Evolutionary conservation across 1,140 invertebrate genomes (phyloP).

Genomic region (Pararge aegeria): DNA sequence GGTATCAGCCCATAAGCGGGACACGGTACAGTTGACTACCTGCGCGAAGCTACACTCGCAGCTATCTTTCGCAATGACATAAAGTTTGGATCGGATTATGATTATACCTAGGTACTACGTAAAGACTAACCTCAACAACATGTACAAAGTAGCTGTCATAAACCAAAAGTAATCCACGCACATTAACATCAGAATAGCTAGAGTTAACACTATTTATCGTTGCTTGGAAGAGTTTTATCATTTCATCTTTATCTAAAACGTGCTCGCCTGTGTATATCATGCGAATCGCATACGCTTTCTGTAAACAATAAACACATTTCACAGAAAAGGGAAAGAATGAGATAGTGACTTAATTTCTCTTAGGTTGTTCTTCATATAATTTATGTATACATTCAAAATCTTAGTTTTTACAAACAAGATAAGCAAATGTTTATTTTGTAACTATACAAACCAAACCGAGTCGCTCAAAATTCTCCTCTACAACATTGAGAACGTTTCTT

Average conservation of each 20-base stretch:
- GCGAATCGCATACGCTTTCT: slow-evolving; percentile 72
- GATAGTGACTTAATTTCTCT: too few species aligned
- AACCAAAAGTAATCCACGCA: slow-evolving; percentile 63
- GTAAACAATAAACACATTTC: too few species aligned
- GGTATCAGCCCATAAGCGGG: too few species aligned
- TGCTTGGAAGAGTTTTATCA: slow-evolving; percentile 49
- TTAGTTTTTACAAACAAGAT: too few species aligned
- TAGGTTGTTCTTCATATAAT: too few species aligned
- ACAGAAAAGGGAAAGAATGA: too few species aligned
- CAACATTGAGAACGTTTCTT: slow-evolving; percentile 62
- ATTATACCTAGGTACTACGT: neutral
- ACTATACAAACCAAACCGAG: slow-evolving; percentile 49
- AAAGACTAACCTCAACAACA: slow-evolving; percentile 59
- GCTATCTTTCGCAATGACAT: too few species aligned
- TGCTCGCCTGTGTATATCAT: slow-evolving; percentile 71
- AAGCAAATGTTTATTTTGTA: neutral
- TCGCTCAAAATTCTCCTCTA: slow-evolving; percentile 65
- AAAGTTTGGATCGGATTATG: too few species aligned
- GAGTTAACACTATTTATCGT: slow-evolving; percentile 58
- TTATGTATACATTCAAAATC: neutral
- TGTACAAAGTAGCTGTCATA: slow-evolving; percentile 73
- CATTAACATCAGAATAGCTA: slow-evolving; percentile 61
- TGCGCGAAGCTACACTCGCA: too few species aligned
- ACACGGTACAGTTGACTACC: too few species aligned
- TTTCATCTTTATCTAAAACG: slow-evolving; percentile 47